phyloP scores from a whole-genome alignment of 2,113 vertebrate genomes.

The Microcebus ravelobensis region DNA sequence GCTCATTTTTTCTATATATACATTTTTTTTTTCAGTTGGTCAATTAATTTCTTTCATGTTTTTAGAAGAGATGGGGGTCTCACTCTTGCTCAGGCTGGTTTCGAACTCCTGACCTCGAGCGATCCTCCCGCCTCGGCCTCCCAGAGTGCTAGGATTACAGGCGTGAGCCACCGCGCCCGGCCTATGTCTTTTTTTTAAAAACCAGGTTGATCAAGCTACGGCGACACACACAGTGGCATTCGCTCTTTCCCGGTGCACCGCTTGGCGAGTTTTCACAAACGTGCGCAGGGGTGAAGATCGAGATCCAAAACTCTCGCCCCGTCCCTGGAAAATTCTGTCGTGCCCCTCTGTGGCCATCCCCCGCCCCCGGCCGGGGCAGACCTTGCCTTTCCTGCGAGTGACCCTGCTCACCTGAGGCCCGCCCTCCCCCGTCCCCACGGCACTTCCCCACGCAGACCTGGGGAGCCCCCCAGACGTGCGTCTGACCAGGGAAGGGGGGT shows the following conservation, averaged over 20 bases:
- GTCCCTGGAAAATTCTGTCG: accelerated
- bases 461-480: neutral
- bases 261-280: neutral
- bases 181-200: neutral
- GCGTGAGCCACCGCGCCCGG: too few species aligned
- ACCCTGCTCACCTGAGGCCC: neutral
- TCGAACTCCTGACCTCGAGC: too few species aligned
- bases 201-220: neutral
- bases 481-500: neutral
- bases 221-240: accelerated
- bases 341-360: neutral
- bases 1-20: too few species aligned
- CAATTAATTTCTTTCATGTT: too few species aligned
- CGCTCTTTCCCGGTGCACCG: neutral
- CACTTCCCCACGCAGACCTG: neutral
- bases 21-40: too few species aligned
- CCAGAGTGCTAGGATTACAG: too few species aligned
- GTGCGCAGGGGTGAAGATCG: neutral
- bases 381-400: neutral
- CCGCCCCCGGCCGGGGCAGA: neutral
- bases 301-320: accelerated
- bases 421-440: too few species aligned
- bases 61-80: too few species aligned
- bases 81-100: too few species aligned
- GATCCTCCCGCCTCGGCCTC: too few species aligned